Evolutionary conservation across 1,140 invertebrate genomes (phyloP), one percentile per base, ranked within the genome.

Genomic region (Drosophila mojavensis): DNA sequence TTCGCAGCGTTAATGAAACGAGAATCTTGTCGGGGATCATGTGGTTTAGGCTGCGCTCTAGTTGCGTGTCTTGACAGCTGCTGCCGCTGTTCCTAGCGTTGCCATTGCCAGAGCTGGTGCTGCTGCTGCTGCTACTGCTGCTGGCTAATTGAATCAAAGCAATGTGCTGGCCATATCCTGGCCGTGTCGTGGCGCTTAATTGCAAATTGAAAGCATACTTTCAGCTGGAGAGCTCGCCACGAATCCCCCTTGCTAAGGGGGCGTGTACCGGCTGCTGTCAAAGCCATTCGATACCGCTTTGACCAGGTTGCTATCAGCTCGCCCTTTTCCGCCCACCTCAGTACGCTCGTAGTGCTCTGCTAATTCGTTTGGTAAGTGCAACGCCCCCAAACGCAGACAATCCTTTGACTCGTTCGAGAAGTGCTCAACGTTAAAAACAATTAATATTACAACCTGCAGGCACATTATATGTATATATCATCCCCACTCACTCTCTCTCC

Each of bases 401-500:
- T 60, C 83, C 82, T 84, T 82, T 88, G 78, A 72, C 76, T 55
- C 50, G 41, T 58, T 54, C 48, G 68, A 33, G 66, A 65, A 89
- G 60, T 72, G 61, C 68, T 80, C 68, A 78, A 89, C 73, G 60
- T 67, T 78, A 73, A 88, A 88, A 88, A 88, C 84, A 88, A 88
- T 88, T 88, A 88, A 88, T 75, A 88, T 88, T 88, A 89, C 79
- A 81, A 88, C 84, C 83, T 89, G 77, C 73, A 88, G 83, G 83
- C 83, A 89, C 77, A 88, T 88, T 88, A 89, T 88, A 61, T 75
- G 54, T 68, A 58, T 62, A 61, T 59, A 41, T 58, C 30, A 9
- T 33, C 5, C 20, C 82, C 88, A 77, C 53, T 78, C 54, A 62
- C 61, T 30, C 15, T 48, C 26, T 39, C 15, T 17, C 41, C n/a